These are phyloP conservation scores for Neolamprologus toae DNA, from an alignment of 2,113 vertebrate species.

Conservation along the genomic window DNA sequence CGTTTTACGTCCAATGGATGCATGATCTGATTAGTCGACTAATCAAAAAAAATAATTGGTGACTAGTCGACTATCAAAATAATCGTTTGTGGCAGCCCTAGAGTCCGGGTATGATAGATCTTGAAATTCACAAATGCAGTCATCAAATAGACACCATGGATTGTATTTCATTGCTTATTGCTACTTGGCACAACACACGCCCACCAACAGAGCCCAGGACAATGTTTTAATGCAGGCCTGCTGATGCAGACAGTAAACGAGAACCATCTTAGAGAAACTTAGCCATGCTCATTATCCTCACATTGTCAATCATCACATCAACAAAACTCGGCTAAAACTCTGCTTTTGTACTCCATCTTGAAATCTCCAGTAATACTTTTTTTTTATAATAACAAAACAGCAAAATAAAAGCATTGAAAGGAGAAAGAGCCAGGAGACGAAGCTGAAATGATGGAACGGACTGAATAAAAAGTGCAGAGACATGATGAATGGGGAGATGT, in stretches of 20 bases:
- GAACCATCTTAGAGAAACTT: neutral
- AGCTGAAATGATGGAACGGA: neutral
- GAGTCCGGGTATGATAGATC: neutral
- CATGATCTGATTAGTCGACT: too few relatives aligned
- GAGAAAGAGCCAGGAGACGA: neutral
- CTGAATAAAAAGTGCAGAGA: neutral
- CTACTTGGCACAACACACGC: neutral
- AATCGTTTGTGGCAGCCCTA: too few relatives aligned
- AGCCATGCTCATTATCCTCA: neutral
- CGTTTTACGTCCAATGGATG: too few relatives aligned
- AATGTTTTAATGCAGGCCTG: neutral
- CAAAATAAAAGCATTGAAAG: neutral
- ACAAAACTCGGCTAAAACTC: neutral
- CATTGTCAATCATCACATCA: neutral
- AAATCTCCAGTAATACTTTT: neutral
- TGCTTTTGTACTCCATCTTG: neutral
- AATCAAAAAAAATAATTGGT: too few relatives aligned
- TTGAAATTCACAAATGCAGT: neutral
- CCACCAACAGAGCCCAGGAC: neutral
- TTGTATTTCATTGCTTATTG: neutral
- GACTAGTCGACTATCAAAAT: too few relatives aligned
- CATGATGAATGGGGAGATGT: conserved; percentile 19
- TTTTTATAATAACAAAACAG: neutral
- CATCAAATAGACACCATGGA: neutral
- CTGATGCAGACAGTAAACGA: neutral